Evolutionary conservation across 2,888 invertebrate species (phyloP), one percentile per base, ranked within the genome.

Genomic region (Phyto melanocephala): DNA sequence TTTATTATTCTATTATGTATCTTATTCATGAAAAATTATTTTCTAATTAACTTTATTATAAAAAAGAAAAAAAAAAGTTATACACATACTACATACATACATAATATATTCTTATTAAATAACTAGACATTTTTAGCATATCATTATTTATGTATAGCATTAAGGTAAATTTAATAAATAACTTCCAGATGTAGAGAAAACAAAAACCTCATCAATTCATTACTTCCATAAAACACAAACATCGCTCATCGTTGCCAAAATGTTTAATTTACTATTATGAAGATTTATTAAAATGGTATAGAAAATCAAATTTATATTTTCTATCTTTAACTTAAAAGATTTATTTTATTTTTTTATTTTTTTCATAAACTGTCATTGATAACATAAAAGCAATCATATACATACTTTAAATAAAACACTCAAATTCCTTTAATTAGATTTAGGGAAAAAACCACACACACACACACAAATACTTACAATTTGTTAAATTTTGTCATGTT

Each of bases 171-270:
- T 33, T 5, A 28, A 40, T 40, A 33, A 22, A 28, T 6, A 28
- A 67, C 82, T 76, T 83, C 82, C 82, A 82, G 24, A 47, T 78
- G 33, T 63, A 79, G 52, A n/a, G n/a, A n/a, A n/a, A n/a, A 71
- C 68, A 15, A 33, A 70, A 68, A 80, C 70, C 70, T 80, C 76
- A 75, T 76, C n/a, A 56, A 65, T 40, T 80, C 50, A 74, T 71
- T 52, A 56, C 70, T 81, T 81, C 81, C 81, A 81, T 74, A 68
- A 52, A 67, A 70, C 20, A 65, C 40, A 33, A 54, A 79, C 60
- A 54, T 78, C 74, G 70, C 80, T 80, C 83, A 80, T 70, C 70
- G 83, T 83, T 83, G 83, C 83, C 83, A 83, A 83, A 56, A 24
- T 28, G 47, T 11, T 35, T 20, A 47, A 20, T 47, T 47, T 20